Conservation (phyloP, 2,797 vertebrate genomes). For the Astyanax mexicanus region DNA sequence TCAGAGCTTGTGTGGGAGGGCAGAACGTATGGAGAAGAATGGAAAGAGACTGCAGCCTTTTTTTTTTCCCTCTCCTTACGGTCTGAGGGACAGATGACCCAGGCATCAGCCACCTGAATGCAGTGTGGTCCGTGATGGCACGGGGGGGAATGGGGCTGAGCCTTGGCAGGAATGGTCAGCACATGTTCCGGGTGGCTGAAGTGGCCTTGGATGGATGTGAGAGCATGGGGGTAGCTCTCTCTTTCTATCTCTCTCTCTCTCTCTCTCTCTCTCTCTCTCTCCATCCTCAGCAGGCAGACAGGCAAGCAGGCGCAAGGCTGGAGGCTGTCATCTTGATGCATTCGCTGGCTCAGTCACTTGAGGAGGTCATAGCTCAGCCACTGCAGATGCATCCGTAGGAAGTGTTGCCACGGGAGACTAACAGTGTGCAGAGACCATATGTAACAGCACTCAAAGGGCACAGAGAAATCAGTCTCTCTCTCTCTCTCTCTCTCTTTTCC, state of each 20-base stretch:
- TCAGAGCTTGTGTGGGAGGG: slow-evolving; percentile 14
- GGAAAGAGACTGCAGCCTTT: background rate
- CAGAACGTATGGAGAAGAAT: slow-evolving; percentile 46
- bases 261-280: background rate
- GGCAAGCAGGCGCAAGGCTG: slow-evolving; percentile 35
- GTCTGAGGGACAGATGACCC: slow-evolving; percentile 19
- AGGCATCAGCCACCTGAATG: slow-evolving; percentile 27
- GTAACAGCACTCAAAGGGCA: slow-evolving; percentile 64
- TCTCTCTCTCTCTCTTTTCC: slow-evolving; percentile 14
- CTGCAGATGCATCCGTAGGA: slow-evolving; percentile 81
- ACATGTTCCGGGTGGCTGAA: slow-evolving; percentile 39
- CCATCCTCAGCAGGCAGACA: slow-evolving; percentile 5
- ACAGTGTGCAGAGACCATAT: slow-evolving; percentile 82
- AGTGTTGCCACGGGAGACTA: slow-evolving; percentile 84
- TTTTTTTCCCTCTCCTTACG: slow-evolving; percentile 22
- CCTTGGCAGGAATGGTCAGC: slow-evolving; percentile 28
- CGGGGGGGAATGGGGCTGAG: slow-evolving; percentile 14
- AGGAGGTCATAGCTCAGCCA: slow-evolving; percentile 39
- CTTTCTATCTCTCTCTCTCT: background rate
- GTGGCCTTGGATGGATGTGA: slow-evolving; percentile 49
- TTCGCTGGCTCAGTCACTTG: slow-evolving; percentile 41
- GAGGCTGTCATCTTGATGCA: slow-evolving; percentile 49
- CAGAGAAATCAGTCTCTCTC: slow-evolving; percentile 38
- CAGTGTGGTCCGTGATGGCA: slow-evolving; percentile 12
- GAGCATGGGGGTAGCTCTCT: background rate